Base-by-base conservation (phyloP, 2,797 vertebrate species). In the Chiroxiphia lanceolata region DNA sequence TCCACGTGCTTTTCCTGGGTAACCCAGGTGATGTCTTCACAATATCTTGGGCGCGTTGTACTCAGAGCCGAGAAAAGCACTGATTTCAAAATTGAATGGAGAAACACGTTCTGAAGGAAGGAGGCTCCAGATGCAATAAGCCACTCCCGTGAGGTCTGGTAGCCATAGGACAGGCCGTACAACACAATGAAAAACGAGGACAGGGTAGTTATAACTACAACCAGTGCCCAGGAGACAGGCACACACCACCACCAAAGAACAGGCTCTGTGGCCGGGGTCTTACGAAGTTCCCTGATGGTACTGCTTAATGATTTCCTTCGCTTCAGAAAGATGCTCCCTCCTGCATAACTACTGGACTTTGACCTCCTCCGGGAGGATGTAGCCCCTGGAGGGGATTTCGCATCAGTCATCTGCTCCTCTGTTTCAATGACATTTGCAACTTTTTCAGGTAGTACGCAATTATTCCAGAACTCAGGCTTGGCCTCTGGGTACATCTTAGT, bases 141-240 rank as follows among this genome's bases (percentile, higher is more conserved):
- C 98, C 98, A 98, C 21, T 97, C 95, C 4, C 80, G 3, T 3
- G 98, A 98, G 17, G 90, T 97, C 6, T 96, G 61, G 3, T 97
- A 97, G 81, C 97, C 97, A 0, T 98, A 98, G 13, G 97, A 96
- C 68, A 98, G 88, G 5, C 98, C 98, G 0, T 98, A 98, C 11
- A 98, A 67, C 7, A 98, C 76, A 13, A 98, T 98, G 38, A 98
- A 95, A 84, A 96, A 96, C 1, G 97, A 96, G 1, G 98, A 97
- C 5, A 97, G 2, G 7, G 57, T 65, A 6, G 56, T 95, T 4
- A 96, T 76, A 34, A 9, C 12, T 14, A 95, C 70, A 64, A 98
- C 83, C 19, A 98, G 10, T 7, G 40, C 13, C 98, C 98, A 98
- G 0, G 96, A 94, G 3, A 96, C 3, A 5, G 18, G 92, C 13